Conservation (phyloP, 2,113 vertebrate genomes). For the Paralichthys olivaceus region DNA sequence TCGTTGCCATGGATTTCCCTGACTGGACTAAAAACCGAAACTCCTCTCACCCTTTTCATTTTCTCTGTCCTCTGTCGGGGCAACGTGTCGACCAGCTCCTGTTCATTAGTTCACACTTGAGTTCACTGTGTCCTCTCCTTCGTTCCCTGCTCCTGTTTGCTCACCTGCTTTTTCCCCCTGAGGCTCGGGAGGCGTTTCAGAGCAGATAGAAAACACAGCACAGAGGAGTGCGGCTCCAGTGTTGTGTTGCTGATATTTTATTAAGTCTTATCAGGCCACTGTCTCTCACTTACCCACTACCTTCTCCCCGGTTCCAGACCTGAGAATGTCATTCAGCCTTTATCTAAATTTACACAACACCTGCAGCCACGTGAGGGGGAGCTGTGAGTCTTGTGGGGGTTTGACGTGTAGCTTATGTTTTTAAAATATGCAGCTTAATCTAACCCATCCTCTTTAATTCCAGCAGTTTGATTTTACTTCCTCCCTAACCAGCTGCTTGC, state of each 20-base stretch:
- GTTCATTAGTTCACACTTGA: slow-evolving; percentile 6
- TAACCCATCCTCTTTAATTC: background rate
- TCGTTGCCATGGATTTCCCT: slow-evolving; percentile 20
- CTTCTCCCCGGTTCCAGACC: background rate
- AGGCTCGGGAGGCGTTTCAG: slow-evolving; percentile 38
- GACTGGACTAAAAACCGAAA: slow-evolving; percentile 16
- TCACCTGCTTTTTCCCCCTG: slow-evolving; percentile 30
- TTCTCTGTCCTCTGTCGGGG: slow-evolving; percentile 28
- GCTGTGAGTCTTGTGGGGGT: slow-evolving; percentile 9
- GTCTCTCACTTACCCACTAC: slow-evolving; percentile 31
- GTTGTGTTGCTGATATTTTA: slow-evolving; percentile 44
- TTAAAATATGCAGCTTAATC: slow-evolving; percentile 11
- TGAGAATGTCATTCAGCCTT: slow-evolving; percentile 41
- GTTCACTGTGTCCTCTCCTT: slow-evolving; percentile 28
- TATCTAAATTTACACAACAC: slow-evolving; percentile 48
- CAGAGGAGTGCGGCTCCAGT: background rate
- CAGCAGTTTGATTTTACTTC: background rate
- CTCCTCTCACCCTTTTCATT: slow-evolving; percentile 21
- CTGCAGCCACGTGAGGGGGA: slow-evolving; percentile 24
- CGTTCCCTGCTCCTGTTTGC: slow-evolving; percentile 45
- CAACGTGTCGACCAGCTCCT: slow-evolving; percentile 27
- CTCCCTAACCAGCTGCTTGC: background rate
- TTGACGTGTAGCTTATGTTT: slow-evolving; percentile 24
- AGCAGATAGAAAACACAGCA: slow-evolving; percentile 38
- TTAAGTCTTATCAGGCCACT: slow-evolving; percentile 43